Percentiles rank a stretch among this genome's conserved stretches.
phyloP scores from a whole-genome alignment of 2,797 vertebrate genomes.

The Masticophis lateralis region DNA sequence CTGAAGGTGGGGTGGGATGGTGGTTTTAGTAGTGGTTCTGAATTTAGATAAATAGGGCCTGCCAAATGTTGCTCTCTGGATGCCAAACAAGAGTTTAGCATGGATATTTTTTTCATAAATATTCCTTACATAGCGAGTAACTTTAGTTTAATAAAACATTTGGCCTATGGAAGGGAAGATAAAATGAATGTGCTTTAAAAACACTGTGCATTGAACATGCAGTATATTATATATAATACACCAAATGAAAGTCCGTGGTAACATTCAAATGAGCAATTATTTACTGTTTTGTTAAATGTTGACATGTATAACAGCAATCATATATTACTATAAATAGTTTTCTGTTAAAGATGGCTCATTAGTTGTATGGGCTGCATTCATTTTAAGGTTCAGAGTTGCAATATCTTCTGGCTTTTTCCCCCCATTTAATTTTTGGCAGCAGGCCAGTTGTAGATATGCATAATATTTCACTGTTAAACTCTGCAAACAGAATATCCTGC shows the following conservation, averaged over 20 bases:
- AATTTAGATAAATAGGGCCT: background rate
- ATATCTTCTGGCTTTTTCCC: conserved; percentile 71
- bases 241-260: conserved; percentile 71
- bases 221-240: conserved; percentile 45
- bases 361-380: conserved; percentile 59
- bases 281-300: conserved; percentile 72
- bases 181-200: conserved; percentile 41
- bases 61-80: background rate
- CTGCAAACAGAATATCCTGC: conserved; percentile 99
- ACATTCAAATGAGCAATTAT: conserved; percentile 75
- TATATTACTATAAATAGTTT: conserved; percentile 69
- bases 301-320: conserved; percentile 61
- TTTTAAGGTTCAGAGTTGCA: conserved; percentile 74
- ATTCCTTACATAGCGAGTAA: conserved; percentile 40
- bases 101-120: background rate
- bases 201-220: background rate
- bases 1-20: background rate
- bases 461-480: conserved; percentile 92
- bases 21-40: background rate
- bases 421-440: conserved; percentile 78
- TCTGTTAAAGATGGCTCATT: conserved; percentile 73
- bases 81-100: background rate
- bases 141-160: conserved; percentile 53
- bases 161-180: conserved; percentile 42
- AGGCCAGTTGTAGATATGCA: conserved; percentile 88